Evolutionary conservation across 2,113 vertebrate genomes (phyloP).

Genomic region (Colaptes auratus): DNA sequence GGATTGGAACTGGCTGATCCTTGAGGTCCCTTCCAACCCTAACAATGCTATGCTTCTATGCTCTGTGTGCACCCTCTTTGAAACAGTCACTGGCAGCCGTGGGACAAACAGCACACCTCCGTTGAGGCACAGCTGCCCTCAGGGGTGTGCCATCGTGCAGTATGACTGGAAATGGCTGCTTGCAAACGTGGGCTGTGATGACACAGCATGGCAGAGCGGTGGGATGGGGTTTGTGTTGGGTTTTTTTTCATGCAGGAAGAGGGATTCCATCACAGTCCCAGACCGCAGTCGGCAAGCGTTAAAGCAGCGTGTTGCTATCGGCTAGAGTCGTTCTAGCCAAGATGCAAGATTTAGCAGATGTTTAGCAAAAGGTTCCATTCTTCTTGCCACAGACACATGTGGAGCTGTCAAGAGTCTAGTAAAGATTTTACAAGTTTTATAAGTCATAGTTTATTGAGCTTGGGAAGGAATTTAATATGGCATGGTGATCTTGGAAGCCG

Average conservation of each 20-base stretch:
- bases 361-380: slow-evolving; percentile 78
- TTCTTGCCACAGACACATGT: slow-evolving; percentile 75
- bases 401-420: slow-evolving; percentile 76
- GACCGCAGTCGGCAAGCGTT: neutral
- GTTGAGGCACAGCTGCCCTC: neutral
- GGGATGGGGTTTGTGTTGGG: neutral
- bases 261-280: neutral
- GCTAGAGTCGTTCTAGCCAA: slow-evolving; percentile 54
- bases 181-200: neutral
- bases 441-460: slow-evolving; percentile 78
- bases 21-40: too few species aligned
- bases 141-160: neutral
- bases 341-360: slow-evolving; percentile 74
- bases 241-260: neutral
- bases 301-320: slow-evolving; percentile 38
- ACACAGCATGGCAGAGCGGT: slow-evolving; percentile 6
- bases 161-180: neutral
- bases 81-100: neutral
- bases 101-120: neutral
- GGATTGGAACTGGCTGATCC: too few species aligned
- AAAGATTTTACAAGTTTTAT: slow-evolving; percentile 79
- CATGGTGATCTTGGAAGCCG: slow-evolving; percentile 64
- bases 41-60: too few species aligned
- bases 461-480: slow-evolving; percentile 77
- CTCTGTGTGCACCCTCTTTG: neutral